Conservation (phyloP, 2,888 invertebrate genomes). For the Eurytoma adleriae region DNA sequence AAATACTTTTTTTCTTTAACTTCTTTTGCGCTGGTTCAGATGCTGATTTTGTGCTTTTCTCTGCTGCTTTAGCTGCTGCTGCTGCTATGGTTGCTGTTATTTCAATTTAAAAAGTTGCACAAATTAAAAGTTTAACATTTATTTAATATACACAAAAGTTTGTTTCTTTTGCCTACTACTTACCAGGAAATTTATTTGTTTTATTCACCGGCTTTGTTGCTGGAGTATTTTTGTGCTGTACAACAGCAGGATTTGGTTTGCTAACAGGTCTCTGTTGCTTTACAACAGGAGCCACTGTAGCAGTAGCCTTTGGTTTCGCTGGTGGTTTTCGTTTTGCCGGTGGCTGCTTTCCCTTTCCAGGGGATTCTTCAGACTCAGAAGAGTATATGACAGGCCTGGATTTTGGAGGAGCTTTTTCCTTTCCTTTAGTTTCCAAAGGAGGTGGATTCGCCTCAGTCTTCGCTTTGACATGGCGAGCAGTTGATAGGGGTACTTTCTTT, state of each 20-base stretch:
- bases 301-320: conserved; percentile 82
- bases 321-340: conserved; percentile 77
- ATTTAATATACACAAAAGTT: too few species aligned
- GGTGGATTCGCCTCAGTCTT: conserved; percentile 65
- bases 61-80: conserved; percentile 61
- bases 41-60: conserved; percentile 63
- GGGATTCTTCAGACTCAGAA: conserved; percentile 73
- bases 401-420: conserved; percentile 68
- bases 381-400: conserved; percentile 69
- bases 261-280: conserved; percentile 77
- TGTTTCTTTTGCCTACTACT: conserved; percentile 42
- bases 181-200: conserved; percentile 68
- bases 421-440: conserved; percentile 67
- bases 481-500: conserved; percentile 62
- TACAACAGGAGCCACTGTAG: conserved; percentile 79
- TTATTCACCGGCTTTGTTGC: conserved; percentile 70
- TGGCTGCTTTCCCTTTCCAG: conserved; percentile 70
- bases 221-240: conserved; percentile 68
- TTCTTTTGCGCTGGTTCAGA: conserved; percentile 72
- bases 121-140: too few species aligned
- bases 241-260: conserved; percentile 69
- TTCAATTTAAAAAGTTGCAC: conserved; percentile 19
- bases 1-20: conserved; percentile 86
- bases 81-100: conserved; percentile 52
- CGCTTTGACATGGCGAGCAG: conserved; percentile 68